Percentiles rank a stretch among this genome's conserved stretches.
Conservation (phyloP, 1,140 invertebrate species). For the Papilio helenus region DNA sequence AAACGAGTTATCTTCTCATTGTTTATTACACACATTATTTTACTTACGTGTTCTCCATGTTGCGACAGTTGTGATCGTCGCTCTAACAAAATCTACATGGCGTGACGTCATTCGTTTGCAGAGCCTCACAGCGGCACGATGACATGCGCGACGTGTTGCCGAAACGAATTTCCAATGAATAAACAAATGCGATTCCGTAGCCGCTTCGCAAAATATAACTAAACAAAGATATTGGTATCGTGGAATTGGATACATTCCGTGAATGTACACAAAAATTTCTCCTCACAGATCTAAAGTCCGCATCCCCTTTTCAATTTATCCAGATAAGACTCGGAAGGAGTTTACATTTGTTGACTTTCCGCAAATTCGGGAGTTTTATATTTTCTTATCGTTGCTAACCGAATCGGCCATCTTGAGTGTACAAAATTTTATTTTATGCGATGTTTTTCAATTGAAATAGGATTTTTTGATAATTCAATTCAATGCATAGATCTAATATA, state of each 20-base stretch:
- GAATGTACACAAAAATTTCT: conserved; percentile 31
- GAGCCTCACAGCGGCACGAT: conserved; percentile 8
- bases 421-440: not conserved
- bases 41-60: not conserved
- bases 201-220: conserved; percentile 17
- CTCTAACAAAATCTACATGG: conserved; percentile 23
- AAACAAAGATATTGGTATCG: conserved; percentile 18
- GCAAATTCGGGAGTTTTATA: conserved; percentile 21
- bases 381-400: not conserved
- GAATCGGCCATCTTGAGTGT: not conserved
- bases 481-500: not conserved
- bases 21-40: not conserved
- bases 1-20: not conserved
- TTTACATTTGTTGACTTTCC: conserved; percentile 34
- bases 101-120: conserved; percentile 29
- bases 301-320: conserved; percentile 18
- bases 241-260: conserved; percentile 26
- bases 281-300: not conserved
- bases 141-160: conserved; percentile 24
- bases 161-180: conserved; percentile 27
- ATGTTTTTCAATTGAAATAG: not conserved
- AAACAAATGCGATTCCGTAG: conserved; percentile 12
- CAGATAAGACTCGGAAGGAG: conserved; percentile 21
- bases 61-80: conserved; percentile 2
- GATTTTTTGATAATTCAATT: not conserved